Base-by-base conservation (phyloP, 2,888 invertebrate genomes). In the Girardia tigrina region DNA sequence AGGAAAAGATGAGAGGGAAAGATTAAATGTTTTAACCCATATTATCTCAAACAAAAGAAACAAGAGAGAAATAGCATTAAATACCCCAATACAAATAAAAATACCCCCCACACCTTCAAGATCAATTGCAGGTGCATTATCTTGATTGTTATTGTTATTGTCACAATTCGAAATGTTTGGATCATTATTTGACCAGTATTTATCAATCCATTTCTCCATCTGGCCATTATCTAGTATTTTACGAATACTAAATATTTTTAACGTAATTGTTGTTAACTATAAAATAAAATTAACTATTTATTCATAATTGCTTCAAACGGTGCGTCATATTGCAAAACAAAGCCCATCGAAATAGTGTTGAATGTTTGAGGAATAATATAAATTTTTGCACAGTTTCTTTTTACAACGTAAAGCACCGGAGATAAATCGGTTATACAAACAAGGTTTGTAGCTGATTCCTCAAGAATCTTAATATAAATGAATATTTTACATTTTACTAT, bases 151-250 rank as follows among this genome's bases (percentile, higher is more conserved):
- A n/a, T 16, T 56, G 23, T 56, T 56, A 56, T 4, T 2, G 23
- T 56, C 56, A 56, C 56, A 56, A 56, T 56, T 56, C n/a, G n/a
- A 20, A 12, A 56, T 56, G 23, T 56, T 56, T n/a, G 56, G 56
- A 56, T 56, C 56, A 56, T 56, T 56, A n/a, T 56, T 56, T 12
- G 56, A 56, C 56, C 56, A 56, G 23, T 56, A 56, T 16, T 56
- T 56, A n/a, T 56, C 56, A 8, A 56, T 56, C 56, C 56, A 56
- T 56, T 56, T 56, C 56, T 56, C 56, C 56, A 56, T 56, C n/a
- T 56, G 56, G 23, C 56, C 56, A n/a, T 56, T 56, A 56, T 56
- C 56, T 2, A 56, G n/a, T 2, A 56, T 56, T 56, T 56, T 56
- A 6, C 56, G 56, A 56, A 56, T 56, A 56, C 56, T 56, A 16